Base-by-base conservation (phyloP, 1,140 invertebrate genomes). In the Trachelipus rathkii region DNA sequence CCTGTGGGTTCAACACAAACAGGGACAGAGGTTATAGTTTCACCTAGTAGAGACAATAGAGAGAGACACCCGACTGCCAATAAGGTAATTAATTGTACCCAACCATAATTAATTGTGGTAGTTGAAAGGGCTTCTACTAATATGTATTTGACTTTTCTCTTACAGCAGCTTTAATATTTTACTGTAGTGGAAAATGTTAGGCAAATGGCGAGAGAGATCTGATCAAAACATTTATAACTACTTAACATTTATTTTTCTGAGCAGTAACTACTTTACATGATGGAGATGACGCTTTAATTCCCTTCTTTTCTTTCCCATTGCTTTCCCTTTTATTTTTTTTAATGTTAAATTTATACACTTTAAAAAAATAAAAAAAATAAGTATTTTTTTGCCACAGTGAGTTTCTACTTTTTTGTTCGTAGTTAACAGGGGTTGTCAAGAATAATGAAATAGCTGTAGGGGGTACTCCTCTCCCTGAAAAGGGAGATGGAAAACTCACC, bases 1-100 rank as follows among this genome's bases (percentile, higher is more conserved):
- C 93, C 93, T 74, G 92, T 95, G 83, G 93, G 93, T 83, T 95
- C 94, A 69, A 87, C 95, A 82, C 93, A 94, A 87, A 84, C 84
- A 77, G 94, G 92, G 79, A 93, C 95, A 84, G 94, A 95, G 87
- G 90, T 93, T 74, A 89, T 95, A 76, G 91, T 94, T 82, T 95
- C 93, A 82, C 93, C 93, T 77, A 94, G 77, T 73, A 77, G 80
- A 75, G 80, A 81, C 45, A 81, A 78, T 72, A 75, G 80, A n/a
- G 80, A 81, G 70, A 78, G 80, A 69, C 80, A 81, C 60, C 77
- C 80, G 70, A 74, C 80, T 45, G 77, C 80, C 66, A 77, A 73
- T 44, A 77, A 78, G 77, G 77, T 78, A 81, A 78, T 33, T 33
- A 33, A 33, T 3, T 33, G 33, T 33, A 33, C 33, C 33, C 33